A percentile compares a stretch with the other conserved stretches of the same genome.
Evolutionary conservation across 2,113 vertebrate genomes (phyloP).

Genomic region (Oreotrochilus melanogaster): DNA sequence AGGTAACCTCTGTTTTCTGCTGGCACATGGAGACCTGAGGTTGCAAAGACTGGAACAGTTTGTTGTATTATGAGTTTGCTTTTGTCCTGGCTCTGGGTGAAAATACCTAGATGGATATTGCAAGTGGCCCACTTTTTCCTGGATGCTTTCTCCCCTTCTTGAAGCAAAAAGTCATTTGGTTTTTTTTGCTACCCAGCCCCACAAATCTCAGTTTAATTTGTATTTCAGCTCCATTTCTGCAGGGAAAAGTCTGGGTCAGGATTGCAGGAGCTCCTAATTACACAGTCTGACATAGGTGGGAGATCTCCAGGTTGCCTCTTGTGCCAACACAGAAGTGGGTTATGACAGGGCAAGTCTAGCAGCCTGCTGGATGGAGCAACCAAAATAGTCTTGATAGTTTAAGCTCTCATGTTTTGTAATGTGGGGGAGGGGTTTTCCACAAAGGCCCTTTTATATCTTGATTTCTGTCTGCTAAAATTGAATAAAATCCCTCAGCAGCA

Average conservation of each 20-base stretch:
- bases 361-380: background rate
- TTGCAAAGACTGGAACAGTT: background rate
- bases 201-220: background rate
- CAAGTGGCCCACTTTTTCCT: background rate
- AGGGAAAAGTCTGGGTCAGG: background rate
- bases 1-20: background rate
- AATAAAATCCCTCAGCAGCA: background rate
- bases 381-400: background rate
- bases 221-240: background rate
- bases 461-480: background rate
- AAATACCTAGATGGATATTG: background rate
- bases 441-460: background rate
- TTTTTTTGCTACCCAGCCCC: background rate
- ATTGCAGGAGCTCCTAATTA: background rate
- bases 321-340: background rate
- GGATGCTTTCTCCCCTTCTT: background rate
- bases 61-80: background rate
- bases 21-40: background rate
- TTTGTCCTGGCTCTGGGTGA: background rate
- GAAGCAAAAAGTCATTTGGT: background rate
- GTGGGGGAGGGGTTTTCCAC: background rate
- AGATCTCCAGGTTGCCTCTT: background rate
- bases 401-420: rapidly evolving
- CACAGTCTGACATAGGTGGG: background rate
- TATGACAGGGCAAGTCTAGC: background rate